A percentile compares a stretch with the other conserved stretches of the same genome.
Conservation (phyloP, 2,888 invertebrate genomes). For the Meteorus cinctellus region DNA sequence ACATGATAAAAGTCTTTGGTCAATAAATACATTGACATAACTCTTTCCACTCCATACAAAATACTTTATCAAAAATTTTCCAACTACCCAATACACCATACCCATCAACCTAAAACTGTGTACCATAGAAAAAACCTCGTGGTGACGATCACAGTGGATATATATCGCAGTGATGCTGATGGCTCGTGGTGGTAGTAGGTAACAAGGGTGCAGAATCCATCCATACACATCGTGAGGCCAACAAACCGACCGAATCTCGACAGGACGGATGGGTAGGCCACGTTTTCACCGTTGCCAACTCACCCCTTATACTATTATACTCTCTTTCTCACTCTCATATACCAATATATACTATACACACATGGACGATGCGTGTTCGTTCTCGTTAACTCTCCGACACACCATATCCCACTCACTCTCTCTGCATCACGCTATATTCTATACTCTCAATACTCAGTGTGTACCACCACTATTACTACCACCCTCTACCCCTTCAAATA, state of each 20-base stretch:
- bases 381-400: slow-evolving; percentile 5
- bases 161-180: neutral
- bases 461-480: slow-evolving; percentile 42
- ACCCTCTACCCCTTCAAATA: slow-evolving; percentile 51
- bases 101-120: too few species aligned
- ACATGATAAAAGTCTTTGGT: too few species aligned
- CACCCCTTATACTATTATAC: slow-evolving; percentile 46
- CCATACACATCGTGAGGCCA: slow-evolving; percentile 66
- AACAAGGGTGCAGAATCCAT: slow-evolving; percentile 58
- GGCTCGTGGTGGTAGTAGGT: slow-evolving; percentile 11
- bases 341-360: neutral
- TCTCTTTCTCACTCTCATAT: slow-evolving; percentile 21
- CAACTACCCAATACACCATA: too few species aligned
- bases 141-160: too few species aligned
- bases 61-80: too few species aligned
- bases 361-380: neutral
- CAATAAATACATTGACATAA: too few species aligned
- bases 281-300: slow-evolving; percentile 62
- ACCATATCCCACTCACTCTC: neutral
- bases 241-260: slow-evolving; percentile 70
- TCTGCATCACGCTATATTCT: slow-evolving; percentile 1
- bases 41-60: too few species aligned
- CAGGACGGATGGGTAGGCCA: slow-evolving; percentile 66
- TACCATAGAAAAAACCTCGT: too few species aligned
- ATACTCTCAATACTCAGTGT: neutral